These are phyloP conservation scores for Smutsia temminckii DNA, from an alignment of 2,797 vertebrate genomes.

Conservation along the genomic window DNA sequence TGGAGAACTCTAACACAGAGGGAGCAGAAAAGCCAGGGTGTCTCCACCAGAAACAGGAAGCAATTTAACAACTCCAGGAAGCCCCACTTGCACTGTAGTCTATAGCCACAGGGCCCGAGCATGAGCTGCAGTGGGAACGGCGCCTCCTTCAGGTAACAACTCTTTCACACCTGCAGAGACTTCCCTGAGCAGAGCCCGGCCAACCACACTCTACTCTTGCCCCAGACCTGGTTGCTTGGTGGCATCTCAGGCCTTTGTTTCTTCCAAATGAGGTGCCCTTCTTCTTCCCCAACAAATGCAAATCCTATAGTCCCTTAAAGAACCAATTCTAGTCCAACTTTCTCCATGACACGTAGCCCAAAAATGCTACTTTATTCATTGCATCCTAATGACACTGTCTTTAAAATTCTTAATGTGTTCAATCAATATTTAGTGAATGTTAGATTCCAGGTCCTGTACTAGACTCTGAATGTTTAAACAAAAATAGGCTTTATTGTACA, in stretches of 20 bases:
- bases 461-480: neutral
- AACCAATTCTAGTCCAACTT: neutral
- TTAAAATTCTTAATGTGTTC: neutral
- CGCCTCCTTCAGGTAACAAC: neutral
- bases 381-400: neutral
- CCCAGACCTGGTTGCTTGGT: too few relatives aligned
- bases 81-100: neutral
- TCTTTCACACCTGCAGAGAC: neutral
- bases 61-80: neutral
- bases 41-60: neutral
- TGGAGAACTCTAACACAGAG: neutral
- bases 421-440: neutral
- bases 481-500: neutral
- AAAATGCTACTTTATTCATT: too few relatives aligned
- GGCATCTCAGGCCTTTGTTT: neutral
- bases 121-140: rapidly evolving
- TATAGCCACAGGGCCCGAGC: neutral
- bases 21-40: neutral
- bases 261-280: neutral
- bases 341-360: neutral
- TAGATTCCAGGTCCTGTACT: neutral
- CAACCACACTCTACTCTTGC: too few relatives aligned
- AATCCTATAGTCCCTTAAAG: neutral
- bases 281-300: neutral
- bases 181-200: too few relatives aligned